Conservation (phyloP, 1,140 invertebrate genomes). For the Doryteuthis pealeii region DNA sequence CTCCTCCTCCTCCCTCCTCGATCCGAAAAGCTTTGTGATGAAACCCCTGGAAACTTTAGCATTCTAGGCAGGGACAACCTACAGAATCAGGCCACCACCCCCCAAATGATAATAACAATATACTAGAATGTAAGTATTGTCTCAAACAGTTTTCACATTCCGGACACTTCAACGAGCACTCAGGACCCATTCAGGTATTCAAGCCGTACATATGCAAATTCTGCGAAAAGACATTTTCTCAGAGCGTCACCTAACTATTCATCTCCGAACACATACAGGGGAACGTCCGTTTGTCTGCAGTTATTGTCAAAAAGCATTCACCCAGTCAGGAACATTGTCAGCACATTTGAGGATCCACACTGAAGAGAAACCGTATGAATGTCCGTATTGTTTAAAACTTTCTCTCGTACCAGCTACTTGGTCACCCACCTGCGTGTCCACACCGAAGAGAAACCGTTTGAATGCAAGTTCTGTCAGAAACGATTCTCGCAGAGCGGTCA, state of each 20-base stretch:
- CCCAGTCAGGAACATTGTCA: slow-evolving; percentile 12
- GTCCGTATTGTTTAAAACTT: slow-evolving; percentile 18
- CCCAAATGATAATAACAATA: too few relatives aligned
- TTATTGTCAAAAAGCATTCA: slow-evolving; percentile 20
- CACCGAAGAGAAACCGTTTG: slow-evolving; percentile 26
- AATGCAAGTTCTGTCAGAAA: slow-evolving; percentile 25
- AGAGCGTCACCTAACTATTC: slow-evolving; percentile 59
- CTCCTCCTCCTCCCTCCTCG: too few relatives aligned
- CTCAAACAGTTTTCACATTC: neutral
- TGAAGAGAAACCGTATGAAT: slow-evolving; percentile 66
- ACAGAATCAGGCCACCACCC: too few relatives aligned
- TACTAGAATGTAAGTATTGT: neutral
- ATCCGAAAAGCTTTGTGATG: too few relatives aligned
- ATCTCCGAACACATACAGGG: slow-evolving; percentile 29
- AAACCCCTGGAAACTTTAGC: too few relatives aligned
- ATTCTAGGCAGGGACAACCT: slow-evolving; percentile 11
- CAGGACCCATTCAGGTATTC: slow-evolving; percentile 13
- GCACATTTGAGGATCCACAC: slow-evolving; percentile 12
- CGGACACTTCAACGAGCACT: neutral
- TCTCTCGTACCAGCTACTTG: slow-evolving; percentile 13
- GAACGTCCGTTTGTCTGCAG: slow-evolving; percentile 53
- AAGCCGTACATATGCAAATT: slow-evolving; percentile 17
- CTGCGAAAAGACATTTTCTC: slow-evolving; percentile 27
- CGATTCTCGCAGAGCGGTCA: slow-evolving; percentile 31
- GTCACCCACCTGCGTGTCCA: slow-evolving; percentile 64